Conservation (phyloP, 2,113 vertebrate species). For the Lanius collurio region DNA sequence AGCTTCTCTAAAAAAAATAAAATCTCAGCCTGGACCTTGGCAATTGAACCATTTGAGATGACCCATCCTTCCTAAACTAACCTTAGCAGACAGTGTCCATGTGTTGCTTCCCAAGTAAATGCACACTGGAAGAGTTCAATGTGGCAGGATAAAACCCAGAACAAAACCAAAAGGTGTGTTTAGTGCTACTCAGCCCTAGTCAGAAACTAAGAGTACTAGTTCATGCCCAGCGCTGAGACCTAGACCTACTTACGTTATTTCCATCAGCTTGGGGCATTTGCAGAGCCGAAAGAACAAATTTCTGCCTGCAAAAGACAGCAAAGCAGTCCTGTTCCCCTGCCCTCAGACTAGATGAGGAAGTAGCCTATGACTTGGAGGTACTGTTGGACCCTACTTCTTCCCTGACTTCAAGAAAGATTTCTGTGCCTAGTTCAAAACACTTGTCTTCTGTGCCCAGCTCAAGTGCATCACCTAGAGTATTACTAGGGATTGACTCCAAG, state of each 20-base stretch:
- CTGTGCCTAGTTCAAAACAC: background rate
- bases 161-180: background rate
- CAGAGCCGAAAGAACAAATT: background rate
- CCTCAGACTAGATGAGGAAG: background rate
- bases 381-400: background rate
- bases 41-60: background rate
- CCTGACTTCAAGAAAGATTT: background rate
- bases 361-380: background rate
- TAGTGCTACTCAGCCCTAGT: background rate
- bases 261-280: background rate
- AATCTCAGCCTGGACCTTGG: background rate
- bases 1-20: background rate
- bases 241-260: background rate
- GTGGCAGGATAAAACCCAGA: background rate
- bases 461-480: background rate
- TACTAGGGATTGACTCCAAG: background rate
- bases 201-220: background rate
- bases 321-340: background rate
- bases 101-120: background rate
- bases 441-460: background rate
- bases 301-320: background rate
- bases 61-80: background rate
- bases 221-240: background rate
- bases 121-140: background rate
- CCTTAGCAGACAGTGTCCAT: background rate